These are phyloP conservation scores for Clarias laeviceps DNA, from an alignment of 2,797 vertebrate genomes.

Conservation along the genomic window DNA sequence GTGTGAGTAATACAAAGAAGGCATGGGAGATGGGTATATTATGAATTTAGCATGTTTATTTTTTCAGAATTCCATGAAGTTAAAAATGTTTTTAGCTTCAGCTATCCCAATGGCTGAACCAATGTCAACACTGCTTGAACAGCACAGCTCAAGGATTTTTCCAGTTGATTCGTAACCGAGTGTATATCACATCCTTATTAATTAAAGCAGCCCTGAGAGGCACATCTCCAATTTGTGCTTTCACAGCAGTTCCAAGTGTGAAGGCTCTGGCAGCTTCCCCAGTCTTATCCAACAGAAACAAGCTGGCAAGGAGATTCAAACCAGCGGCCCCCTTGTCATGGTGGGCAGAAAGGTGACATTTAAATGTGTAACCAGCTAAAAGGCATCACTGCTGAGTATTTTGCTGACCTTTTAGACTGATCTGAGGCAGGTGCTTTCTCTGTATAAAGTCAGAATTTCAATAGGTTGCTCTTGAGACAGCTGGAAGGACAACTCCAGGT, in stretches of 20 bases:
- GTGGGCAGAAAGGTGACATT: constrained; percentile 5
- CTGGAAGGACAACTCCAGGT: not conserved
- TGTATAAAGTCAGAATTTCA: not conserved
- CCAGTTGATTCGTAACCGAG: constrained; percentile 26
- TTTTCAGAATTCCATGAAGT: constrained; percentile 57
- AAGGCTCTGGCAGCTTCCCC: constrained; percentile 34
- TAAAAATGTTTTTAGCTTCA: constrained; percentile 40
- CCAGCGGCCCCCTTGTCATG: not conserved
- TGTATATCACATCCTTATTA: constrained; percentile 42
- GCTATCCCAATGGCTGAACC: constrained; percentile 57
- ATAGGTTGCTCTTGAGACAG: not conserved
- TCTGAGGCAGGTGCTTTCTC: constrained; percentile 8
- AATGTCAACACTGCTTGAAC: constrained; percentile 29
- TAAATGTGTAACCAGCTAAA: constrained; percentile 19
- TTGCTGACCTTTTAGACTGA: not conserved
- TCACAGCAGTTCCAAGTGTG: constrained; percentile 31
- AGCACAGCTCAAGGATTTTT: constrained; percentile 28
- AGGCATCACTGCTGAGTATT: constrained; percentile 8
- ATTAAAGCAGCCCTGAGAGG: constrained; percentile 48
- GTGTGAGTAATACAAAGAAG: not conserved
- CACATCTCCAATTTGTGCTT: constrained; percentile 46
- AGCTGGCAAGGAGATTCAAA: not conserved
- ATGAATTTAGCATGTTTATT: constrained; percentile 30
- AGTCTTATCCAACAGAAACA: constrained; percentile 22
- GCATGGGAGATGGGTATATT: not conserved